Evolutionary conservation across 2,888 invertebrate species (phyloP).

Genomic region (Pemphredon lugubris): DNA sequence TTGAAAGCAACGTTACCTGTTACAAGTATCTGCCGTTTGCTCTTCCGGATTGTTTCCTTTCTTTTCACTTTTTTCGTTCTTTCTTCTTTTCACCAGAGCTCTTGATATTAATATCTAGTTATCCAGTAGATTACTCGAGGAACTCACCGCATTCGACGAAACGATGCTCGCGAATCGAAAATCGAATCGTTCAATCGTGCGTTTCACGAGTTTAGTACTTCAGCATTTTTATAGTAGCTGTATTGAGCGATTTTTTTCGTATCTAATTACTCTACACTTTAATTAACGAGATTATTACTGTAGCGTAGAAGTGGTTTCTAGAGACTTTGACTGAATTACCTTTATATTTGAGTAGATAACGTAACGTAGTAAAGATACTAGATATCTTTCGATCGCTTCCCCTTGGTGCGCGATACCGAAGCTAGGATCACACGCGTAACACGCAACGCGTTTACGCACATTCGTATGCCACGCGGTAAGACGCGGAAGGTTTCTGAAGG

Average conservation of each 20-base stretch:
- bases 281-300: conserved; percentile 3
- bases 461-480: too few species aligned
- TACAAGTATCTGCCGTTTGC: neutral
- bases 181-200: neutral
- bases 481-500: too few species aligned
- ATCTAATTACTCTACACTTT: neutral
- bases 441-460: too few species aligned
- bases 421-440: too few species aligned
- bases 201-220: conserved; percentile 37
- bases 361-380: conserved; percentile 23
- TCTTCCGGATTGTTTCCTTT: neutral
- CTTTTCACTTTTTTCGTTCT: neutral
- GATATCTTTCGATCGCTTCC: conserved; percentile 39
- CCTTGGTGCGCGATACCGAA: conserved; percentile 15
- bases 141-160: conserved; percentile 8
- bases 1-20: too few species aligned
- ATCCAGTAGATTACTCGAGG: conserved; percentile 20
- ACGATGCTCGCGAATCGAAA: too few species aligned
- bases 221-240: conserved; percentile 4
- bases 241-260: too few species aligned
- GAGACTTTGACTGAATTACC: conserved; percentile 14
- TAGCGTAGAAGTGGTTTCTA: conserved; percentile 35
- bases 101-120: conserved; percentile 7
- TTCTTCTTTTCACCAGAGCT: conserved; percentile 12
- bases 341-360: conserved; percentile 24